phyloP scores from a whole-genome alignment of 2,113 vertebrate genomes.

The Phocoena sinus region DNA sequence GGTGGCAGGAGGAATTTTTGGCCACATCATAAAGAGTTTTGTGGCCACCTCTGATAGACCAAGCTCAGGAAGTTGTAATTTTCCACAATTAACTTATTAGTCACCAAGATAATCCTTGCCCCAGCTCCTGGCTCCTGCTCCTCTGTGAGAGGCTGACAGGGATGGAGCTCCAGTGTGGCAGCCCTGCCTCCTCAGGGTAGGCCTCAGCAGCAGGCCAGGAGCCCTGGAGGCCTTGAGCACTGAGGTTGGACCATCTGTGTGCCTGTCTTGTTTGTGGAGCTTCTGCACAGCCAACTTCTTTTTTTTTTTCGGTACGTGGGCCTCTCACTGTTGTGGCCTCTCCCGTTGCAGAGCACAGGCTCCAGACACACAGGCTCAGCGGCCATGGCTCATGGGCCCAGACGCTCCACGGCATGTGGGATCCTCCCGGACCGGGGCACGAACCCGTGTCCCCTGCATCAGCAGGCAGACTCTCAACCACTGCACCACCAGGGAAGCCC shows the following conservation, averaged over 20 bases:
- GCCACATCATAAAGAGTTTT: conserved; percentile 74
- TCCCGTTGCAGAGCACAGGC: no score
- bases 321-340: no score
- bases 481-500: no score
- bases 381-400: no score
- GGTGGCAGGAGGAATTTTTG: conserved; percentile 72
- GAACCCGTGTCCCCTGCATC: no score
- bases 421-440: no score
- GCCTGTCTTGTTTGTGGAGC: background rate
- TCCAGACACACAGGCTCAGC: no score
- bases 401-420: no score
- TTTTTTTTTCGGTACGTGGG: no score
- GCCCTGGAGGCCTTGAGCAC: background rate
- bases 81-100: conserved; percentile 71
- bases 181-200: background rate
- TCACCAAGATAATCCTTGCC: conserved; percentile 53
- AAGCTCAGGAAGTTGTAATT: conserved; percentile 71
- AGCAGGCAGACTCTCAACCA: no score
- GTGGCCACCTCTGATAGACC: conserved; percentile 64
- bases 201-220: background rate
- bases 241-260: no score
- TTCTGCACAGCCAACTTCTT: background rate
- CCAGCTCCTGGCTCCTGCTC: background rate
- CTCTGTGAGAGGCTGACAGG: background rate
- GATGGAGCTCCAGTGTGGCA: background rate